Evolutionary conservation across 1,140 invertebrate genomes (phyloP), one percentile per base, ranked within the genome.

Genomic region (Rhagoletis zephyria): DNA sequence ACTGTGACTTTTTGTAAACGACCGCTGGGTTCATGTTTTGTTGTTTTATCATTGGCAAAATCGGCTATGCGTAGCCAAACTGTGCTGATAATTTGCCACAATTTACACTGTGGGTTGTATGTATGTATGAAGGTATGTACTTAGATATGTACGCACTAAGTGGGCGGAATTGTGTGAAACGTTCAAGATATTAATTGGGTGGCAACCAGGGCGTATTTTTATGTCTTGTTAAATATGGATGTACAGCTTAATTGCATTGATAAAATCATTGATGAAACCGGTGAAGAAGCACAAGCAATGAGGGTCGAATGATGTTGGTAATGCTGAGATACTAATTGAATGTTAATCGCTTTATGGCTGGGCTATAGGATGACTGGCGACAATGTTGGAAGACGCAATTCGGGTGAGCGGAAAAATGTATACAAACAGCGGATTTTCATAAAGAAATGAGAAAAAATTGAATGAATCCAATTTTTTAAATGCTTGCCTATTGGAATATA

Each of bases 1-100:
- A 42, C 9, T 86, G 85, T 45, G 10, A 86, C 59, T 86, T 86
- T 30, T 61, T 64, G 45, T 61, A 10, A 63, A 14, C 85, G 5
- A 63, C 64, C 64, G n/a, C 5, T 14, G 30, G 30, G 64, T 40
- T 19, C 30, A 61, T 64, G 3, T 86, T 61, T 30, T 61, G 30
- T 85, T 85, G n/a, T 63, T 30, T 45, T 61, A 61, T 85, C 59
- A 63, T 48, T 61, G 40, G 60, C 85, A 85, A 85, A 85, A 85
- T 48, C 30, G 30, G 81, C 59, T 48, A 30, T 42, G 40, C 51
- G 42, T 63, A 7, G 30, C 9, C 85, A 59, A 7, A 64, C 85
- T 86, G 59, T 56, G 85, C 9, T 91, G 91, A 91, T 91, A 91
- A 91, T 91, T 91, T 91, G 91, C 91, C 90, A 91, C 91, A 91